These are phyloP conservation scores for Ichneumon xanthorius DNA, from an alignment of 2,888 invertebrate species.

Conservation along the genomic window DNA sequence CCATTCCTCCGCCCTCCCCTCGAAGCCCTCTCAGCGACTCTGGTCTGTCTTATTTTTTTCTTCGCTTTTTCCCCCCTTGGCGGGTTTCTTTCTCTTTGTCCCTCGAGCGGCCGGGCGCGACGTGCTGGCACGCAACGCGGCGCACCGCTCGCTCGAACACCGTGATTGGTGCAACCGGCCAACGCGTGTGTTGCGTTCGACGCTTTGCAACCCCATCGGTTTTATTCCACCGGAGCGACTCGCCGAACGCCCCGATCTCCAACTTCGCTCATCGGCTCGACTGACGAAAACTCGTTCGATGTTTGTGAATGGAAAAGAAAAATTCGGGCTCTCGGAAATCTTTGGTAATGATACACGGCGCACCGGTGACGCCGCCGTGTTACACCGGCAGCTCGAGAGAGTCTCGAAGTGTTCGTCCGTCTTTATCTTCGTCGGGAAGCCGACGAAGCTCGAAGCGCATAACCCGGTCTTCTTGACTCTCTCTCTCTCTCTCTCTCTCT, in stretches of 20 bases:
- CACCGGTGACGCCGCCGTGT: conserved; percentile 1
- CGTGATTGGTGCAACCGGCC: conserved; percentile 77
- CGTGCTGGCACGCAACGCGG: conserved; percentile 80
- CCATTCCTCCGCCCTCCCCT: conserved; percentile 17
- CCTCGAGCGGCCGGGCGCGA: conserved; percentile 77
- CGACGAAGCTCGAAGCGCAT: conserved; percentile 49
- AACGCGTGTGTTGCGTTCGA: conserved; percentile 59
- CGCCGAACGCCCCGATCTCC: conserved; percentile 64
- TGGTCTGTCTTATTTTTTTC: conserved; percentile 50
- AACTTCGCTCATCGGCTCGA: conserved; percentile 10
- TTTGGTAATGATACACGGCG: conserved; percentile 22
- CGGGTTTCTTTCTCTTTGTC: conserved; percentile 69
- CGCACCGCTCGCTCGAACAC: conserved; percentile 73
- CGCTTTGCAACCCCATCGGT: conserved; percentile 60
- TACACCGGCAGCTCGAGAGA: background rate
- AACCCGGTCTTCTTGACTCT: conserved; percentile 71
- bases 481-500: conserved; percentile 58
- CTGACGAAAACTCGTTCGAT: conserved; percentile 37
- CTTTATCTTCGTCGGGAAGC: conserved; percentile 13
- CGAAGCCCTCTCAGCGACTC: conserved; percentile 39
- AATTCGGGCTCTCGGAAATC: background rate
- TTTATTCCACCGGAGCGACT: conserved; percentile 63
- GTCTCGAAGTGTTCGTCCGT: conserved; percentile 1
- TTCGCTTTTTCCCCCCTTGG: conserved; percentile 51
- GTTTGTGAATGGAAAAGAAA: conserved; percentile 11